Percentiles rank a stretch among this genome's conserved stretches.
These are phyloP conservation scores for Leuciscus idus DNA, from an alignment of 2,113 vertebrate genomes.

Conservation along the genomic window DNA sequence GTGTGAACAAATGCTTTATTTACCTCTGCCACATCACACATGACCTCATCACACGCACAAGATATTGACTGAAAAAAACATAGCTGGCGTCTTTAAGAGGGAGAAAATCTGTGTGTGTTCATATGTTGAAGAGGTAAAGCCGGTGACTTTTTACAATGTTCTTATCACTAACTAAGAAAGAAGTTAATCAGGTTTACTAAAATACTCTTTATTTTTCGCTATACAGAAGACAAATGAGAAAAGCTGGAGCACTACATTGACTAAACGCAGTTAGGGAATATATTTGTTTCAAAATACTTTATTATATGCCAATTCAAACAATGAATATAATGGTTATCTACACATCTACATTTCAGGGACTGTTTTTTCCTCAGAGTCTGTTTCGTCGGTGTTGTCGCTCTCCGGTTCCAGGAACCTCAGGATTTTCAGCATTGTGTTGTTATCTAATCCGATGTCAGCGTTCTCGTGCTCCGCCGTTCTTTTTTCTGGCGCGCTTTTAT, in stretches of 20 bases:
- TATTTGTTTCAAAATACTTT: constrained; percentile 71
- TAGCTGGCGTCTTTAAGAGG: not conserved
- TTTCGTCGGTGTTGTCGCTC: constrained; percentile 77
- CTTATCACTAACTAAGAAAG: not conserved
- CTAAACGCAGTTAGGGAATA: constrained; percentile 62
- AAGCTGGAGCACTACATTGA: constrained; percentile 61
- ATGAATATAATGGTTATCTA: constrained; percentile 46
- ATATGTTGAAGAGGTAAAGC: constrained; percentile 47
- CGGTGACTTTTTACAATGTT: constrained; percentile 17
- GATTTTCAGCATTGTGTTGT: constrained; percentile 86
- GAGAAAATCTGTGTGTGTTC: constrained; percentile 42
- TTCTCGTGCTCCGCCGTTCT: constrained; percentile 70
- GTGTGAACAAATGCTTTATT: constrained; percentile 81
- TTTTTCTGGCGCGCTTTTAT: constrained; percentile 72
- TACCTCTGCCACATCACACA: constrained; percentile 73
- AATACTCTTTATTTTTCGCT: constrained; percentile 11
- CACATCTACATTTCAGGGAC: constrained; percentile 74
- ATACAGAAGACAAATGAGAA: not conserved
- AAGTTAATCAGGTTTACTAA: not conserved
- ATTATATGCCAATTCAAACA: constrained; percentile 57
- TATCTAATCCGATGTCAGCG: constrained; percentile 75
- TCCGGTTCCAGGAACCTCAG: constrained; percentile 88
- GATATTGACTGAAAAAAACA: constrained; percentile 29
- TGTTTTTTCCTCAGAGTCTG: constrained; percentile 79
- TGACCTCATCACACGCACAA: constrained; percentile 69